These are phyloP conservation scores for Porites australiensis DNA, from an alignment of 64 coral and sea anemone genomes.

Conservation along the genomic window DNA sequence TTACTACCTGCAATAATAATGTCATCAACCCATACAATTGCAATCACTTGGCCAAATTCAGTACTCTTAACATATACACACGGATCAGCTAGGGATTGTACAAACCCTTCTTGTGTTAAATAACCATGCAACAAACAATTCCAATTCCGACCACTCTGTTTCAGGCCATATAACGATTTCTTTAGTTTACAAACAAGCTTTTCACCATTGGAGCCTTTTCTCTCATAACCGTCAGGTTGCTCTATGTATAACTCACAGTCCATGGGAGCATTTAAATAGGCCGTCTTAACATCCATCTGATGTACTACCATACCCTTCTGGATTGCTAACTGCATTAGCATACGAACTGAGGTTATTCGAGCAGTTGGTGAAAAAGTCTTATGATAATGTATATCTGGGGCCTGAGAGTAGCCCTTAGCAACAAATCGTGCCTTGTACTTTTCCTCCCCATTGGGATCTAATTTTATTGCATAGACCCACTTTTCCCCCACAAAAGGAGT, in stretches of 20 bases:
- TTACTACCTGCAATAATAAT: slow-evolving; percentile 52
- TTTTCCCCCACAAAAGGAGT: slow-evolving; percentile 33
- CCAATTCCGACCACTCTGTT: slow-evolving; percentile 39
- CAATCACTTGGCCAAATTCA: slow-evolving; percentile 20
- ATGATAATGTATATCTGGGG: slow-evolving; percentile 57
- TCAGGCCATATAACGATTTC: slow-evolving; percentile 40
- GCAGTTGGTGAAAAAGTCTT: slow-evolving; percentile 70
- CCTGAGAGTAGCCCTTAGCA: slow-evolving; percentile 64
- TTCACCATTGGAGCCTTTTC: background rate
- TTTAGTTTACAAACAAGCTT: slow-evolving; percentile 38
- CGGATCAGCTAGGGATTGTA: background rate
- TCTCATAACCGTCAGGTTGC: slow-evolving; percentile 31
- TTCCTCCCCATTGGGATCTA: slow-evolving; percentile 26
- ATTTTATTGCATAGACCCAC: slow-evolving; percentile 64
- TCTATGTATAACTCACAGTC: slow-evolving; percentile 47
- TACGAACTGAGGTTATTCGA: slow-evolving; percentile 29
- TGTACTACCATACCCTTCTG: background rate
- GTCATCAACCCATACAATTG: slow-evolving; percentile 67
- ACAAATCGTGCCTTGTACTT: slow-evolving; percentile 67
- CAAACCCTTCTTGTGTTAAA: slow-evolving; percentile 6
- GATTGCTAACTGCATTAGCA: slow-evolving; percentile 41
- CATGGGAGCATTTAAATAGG: slow-evolving; percentile 31
- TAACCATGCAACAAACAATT: slow-evolving; percentile 17
- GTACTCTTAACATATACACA: slow-evolving; percentile 28
- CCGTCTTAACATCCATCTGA: slow-evolving; percentile 8